A percentile compares a stretch with the other conserved stretches of the same genome.
Evolutionary conservation across 2,797 vertebrate species (phyloP).

Genomic region (Enteromius argenteus): DNA sequence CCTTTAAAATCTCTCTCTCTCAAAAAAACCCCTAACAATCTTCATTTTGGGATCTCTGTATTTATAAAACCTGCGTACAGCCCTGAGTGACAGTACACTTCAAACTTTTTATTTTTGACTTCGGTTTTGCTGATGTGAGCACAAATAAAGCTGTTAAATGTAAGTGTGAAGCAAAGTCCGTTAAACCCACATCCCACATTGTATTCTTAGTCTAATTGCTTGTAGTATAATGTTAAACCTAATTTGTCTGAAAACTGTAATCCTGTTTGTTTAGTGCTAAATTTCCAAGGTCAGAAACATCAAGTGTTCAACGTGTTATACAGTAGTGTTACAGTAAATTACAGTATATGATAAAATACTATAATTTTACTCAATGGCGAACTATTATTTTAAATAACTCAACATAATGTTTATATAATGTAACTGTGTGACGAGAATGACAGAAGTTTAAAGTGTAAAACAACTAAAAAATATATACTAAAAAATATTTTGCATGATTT

Average conservation of each 20-base stretch:
- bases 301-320: not conserved
- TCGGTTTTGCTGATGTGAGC: constrained; percentile 1
- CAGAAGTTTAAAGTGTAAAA: not conserved
- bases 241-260: not conserved
- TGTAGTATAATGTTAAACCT: not conserved
- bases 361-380: not conserved
- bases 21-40: too few species aligned
- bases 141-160: not conserved
- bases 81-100: not conserved
- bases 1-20: too few species aligned
- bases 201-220: not conserved
- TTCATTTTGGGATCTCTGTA: too few species aligned
- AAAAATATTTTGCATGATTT: not conserved
- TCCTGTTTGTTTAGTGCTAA: not conserved
- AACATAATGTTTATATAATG: not conserved
- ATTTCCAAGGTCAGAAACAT: not conserved
- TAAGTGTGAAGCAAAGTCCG: constrained; percentile 8
- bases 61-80: too few species aligned
- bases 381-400: not conserved
- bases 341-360: not conserved
- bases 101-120: not conserved
- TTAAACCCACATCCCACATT: constrained; percentile 15
- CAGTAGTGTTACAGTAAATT: not conserved
- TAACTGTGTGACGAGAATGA: not conserved
- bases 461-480: too few species aligned